Conservation (phyloP, 2,113 vertebrate species). For the Sisor rabdophorus region DNA sequence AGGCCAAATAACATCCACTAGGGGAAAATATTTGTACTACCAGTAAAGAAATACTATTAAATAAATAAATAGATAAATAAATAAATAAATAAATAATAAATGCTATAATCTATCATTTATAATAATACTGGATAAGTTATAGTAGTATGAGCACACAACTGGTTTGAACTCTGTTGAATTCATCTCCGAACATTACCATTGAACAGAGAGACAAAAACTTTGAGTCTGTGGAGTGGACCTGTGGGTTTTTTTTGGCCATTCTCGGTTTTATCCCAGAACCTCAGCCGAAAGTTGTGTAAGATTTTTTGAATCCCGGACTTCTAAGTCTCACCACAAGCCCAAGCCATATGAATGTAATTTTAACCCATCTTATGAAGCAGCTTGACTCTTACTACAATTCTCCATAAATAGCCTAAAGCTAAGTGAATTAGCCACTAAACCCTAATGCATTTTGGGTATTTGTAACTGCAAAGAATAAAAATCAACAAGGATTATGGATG, state of each 20-base stretch:
- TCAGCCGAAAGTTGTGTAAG: constrained; percentile 1
- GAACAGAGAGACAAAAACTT: constrained; percentile 5
- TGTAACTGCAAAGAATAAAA: constrained; percentile 1
- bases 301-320: constrained; percentile 10
- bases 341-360: constrained; percentile 19
- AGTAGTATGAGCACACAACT: neutral
- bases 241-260: constrained; percentile 11
- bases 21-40: too few relatives aligned
- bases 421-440: constrained; percentile 17
- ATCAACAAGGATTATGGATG: constrained; percentile 2
- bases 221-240: constrained; percentile 8
- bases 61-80: too few relatives aligned
- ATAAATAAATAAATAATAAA: too few relatives aligned
- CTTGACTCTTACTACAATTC: constrained; percentile 10
- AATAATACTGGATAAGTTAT: neutral
- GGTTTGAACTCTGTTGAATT: constrained; percentile 7
- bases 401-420: constrained; percentile 21
- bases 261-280: constrained; percentile 8
- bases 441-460: constrained; percentile 9
- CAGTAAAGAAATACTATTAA: too few relatives aligned
- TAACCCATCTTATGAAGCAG: constrained; percentile 14
- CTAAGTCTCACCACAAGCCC: constrained; percentile 6
- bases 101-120: neutral
- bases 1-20: too few relatives aligned
- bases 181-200: neutral